Conservation (phyloP, 1,140 invertebrate species). For the Bursaphelenchus mucronatus region DNA sequence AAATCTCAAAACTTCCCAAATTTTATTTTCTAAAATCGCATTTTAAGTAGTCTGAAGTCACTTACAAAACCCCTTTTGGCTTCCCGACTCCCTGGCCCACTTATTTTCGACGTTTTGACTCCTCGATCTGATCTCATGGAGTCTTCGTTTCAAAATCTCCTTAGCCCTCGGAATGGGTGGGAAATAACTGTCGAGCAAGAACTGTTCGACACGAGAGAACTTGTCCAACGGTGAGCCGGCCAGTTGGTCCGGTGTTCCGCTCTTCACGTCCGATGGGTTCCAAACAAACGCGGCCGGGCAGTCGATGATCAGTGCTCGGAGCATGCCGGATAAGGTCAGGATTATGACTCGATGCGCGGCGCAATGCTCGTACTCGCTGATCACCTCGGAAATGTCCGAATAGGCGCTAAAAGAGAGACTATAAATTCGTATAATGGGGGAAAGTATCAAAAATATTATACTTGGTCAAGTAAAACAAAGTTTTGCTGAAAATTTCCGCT, state of each 20-base stretch:
- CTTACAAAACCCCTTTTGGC: constrained; percentile 40
- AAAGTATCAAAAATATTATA: no score
- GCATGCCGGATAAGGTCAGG: constrained; percentile 40
- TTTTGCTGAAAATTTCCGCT: no score
- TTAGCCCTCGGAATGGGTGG: constrained; percentile 19
- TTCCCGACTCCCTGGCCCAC: constrained; percentile 41
- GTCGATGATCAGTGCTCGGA: constrained; percentile 46
- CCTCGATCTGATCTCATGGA: constrained; percentile 42
- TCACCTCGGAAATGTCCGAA: neutral
- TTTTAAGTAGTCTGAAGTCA: neutral
- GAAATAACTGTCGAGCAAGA: constrained; percentile 37
- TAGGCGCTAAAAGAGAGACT: neutral
- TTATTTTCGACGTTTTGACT: constrained; percentile 41
- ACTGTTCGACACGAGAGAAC: constrained; percentile 28
- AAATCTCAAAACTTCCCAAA: neutral
- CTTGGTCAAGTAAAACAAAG: no score
- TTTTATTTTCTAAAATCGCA: no score
- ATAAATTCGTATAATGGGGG: no score
- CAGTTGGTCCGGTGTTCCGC: constrained; percentile 20
- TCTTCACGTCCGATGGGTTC: constrained; percentile 20
- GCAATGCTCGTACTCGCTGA: constrained; percentile 20
- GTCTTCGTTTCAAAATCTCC: constrained; percentile 24
- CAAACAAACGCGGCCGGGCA: constrained; percentile 50
- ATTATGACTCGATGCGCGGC: constrained; percentile 31
- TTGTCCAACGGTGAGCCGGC: constrained; percentile 46